These are phyloP conservation scores for Drosophila paulistorum DNA, from an alignment of 1,140 invertebrate genomes.

Conservation along the genomic window DNA sequence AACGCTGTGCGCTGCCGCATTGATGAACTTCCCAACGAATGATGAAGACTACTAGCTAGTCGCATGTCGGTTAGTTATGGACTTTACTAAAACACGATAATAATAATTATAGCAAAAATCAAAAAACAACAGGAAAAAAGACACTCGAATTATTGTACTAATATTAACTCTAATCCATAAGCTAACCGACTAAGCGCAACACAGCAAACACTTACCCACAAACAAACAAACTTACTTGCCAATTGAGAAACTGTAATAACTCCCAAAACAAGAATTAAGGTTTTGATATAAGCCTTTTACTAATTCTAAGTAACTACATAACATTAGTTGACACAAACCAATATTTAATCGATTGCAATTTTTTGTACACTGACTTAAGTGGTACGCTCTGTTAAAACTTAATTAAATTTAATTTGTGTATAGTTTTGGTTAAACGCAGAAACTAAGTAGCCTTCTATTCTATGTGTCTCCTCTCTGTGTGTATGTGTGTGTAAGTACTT, in stretches of 20 bases:
- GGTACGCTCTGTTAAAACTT: slow-evolving; percentile 14
- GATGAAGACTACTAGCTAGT: slow-evolving; percentile 77
- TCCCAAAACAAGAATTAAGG: slow-evolving; percentile 9
- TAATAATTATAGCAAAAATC: slow-evolving; percentile 23
- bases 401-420: slow-evolving; percentile 14
- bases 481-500: slow-evolving; percentile 49
- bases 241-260: slow-evolving; percentile 70
- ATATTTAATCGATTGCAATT: slow-evolving; percentile 10
- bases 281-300: slow-evolving; percentile 61
- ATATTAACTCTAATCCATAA: slow-evolving; percentile 41
- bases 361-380: background rate
- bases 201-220: slow-evolving; percentile 1
- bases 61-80: slow-evolving; percentile 72
- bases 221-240: slow-evolving; percentile 69
- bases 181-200: slow-evolving; percentile 9
- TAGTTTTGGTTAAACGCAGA: slow-evolving; percentile 35
- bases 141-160: slow-evolving; percentile 50
- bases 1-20: slow-evolving; percentile 95
- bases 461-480: background rate
- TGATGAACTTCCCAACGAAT: slow-evolving; percentile 89
- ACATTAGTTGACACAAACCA: slow-evolving; percentile 26
- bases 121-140: slow-evolving; percentile 25
- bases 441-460: slow-evolving; percentile 68
- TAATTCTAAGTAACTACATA: slow-evolving; percentile 21
- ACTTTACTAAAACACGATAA: background rate